Evolutionary conservation across 2,797 vertebrate genomes (phyloP).

Genomic region (Sebastes matsubarae): DNA sequence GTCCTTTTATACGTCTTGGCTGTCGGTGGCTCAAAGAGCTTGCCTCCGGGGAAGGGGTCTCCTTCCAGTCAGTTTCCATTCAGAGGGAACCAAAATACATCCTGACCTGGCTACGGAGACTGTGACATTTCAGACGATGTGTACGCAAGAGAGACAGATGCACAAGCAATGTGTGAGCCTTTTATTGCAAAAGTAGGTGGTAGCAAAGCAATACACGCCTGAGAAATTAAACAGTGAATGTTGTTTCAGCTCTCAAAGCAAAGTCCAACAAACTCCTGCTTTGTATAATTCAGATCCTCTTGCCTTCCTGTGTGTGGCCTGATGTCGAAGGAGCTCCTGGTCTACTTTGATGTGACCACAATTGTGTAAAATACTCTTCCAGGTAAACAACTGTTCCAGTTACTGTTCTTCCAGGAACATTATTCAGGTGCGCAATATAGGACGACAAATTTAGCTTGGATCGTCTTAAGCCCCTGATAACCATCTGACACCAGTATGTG

Average conservation of each 20-base stretch:
- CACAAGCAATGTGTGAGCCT: not conserved
- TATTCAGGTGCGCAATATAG: not conserved
- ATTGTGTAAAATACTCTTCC: not conserved
- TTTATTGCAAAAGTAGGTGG: not conserved
- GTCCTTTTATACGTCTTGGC: conserved; percentile 64
- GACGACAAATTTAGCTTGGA: not conserved
- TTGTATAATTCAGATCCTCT: not conserved
- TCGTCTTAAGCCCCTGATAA: not conserved
- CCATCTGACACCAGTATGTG: not conserved
- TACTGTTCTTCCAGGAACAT: not conserved
- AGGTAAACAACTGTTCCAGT: not conserved
- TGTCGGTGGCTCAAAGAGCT: conserved; percentile 35
- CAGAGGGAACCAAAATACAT: conserved; percentile 49
- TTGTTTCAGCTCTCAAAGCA: not conserved
- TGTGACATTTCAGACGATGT: conserved; percentile 18
- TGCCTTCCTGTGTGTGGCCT: not conserved
- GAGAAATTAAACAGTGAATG: not conserved
- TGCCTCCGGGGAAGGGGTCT: conserved; percentile 52
- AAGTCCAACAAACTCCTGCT: not conserved
- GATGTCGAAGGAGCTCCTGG: not conserved
- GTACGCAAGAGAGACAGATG: conserved; percentile 2
- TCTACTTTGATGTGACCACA: not conserved
- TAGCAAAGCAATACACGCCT: not conserved
- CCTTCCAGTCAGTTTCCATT: conserved; percentile 67
- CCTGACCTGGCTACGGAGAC: conserved; percentile 35